Evolutionary conservation across 2,888 invertebrate genomes (phyloP).

Genomic region (Bombylius major): DNA sequence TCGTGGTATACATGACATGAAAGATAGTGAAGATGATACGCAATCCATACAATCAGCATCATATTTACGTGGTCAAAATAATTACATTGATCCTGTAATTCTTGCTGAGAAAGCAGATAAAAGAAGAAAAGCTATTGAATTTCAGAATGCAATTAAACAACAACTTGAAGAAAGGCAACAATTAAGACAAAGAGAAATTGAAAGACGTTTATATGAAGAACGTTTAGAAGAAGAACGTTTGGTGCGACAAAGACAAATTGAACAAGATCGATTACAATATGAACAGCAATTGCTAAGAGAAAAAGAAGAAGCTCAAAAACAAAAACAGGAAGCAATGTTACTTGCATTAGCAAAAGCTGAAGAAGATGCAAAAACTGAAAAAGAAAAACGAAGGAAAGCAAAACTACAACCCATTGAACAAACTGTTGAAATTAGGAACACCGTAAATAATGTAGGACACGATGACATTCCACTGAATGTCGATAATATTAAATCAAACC

Average conservation of each 20-base stretch:
- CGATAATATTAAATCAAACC: background rate
- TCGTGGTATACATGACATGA: slow-evolving; percentile 39
- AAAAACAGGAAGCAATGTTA: slow-evolving; percentile 60
- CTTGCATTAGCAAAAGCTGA: slow-evolving; percentile 69
- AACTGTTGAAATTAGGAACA: background rate
- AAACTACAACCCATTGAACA: slow-evolving; percentile 2
- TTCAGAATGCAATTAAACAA: slow-evolving; percentile 73
- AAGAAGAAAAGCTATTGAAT: slow-evolving; percentile 69
- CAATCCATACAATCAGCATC: slow-evolving; percentile 41
- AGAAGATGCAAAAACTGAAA: slow-evolving; percentile 55
- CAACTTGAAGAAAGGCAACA: slow-evolving; percentile 75
- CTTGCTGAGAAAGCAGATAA: slow-evolving; percentile 70
- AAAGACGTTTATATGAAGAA: slow-evolving; percentile 62
- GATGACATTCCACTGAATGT: background rate
- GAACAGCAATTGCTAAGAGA: slow-evolving; percentile 55
- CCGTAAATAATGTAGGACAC: slow-evolving; percentile 1
- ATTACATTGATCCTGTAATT: slow-evolving; percentile 65
- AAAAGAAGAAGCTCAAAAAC: slow-evolving; percentile 56
- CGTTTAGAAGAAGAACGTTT: slow-evolving; percentile 67
- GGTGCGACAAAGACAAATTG: slow-evolving; percentile 57
- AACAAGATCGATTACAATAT: slow-evolving; percentile 53
- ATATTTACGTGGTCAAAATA: slow-evolving; percentile 75
- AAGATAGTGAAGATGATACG: slow-evolving; percentile 37
- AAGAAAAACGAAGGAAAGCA: slow-evolving; percentile 36
- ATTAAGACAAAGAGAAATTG: slow-evolving; percentile 61